Evolutionary conservation across 2,797 vertebrate genomes (phyloP).

Genomic region (Eleutherodactylus coqui): DNA sequence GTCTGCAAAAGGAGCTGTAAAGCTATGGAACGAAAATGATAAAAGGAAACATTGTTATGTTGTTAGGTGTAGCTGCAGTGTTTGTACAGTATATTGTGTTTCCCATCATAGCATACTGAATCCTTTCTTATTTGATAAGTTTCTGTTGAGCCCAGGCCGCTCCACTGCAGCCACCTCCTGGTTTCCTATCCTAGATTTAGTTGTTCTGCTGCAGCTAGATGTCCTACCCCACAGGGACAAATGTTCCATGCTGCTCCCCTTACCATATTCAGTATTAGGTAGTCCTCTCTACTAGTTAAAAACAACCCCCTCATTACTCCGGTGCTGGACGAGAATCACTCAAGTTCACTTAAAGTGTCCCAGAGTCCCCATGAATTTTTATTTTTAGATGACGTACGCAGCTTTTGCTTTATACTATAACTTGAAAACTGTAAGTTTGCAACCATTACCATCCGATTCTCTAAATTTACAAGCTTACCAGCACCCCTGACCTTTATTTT

Average conservation of each 20-base stretch:
- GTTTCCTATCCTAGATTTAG: neutral
- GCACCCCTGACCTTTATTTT: too few species aligned
- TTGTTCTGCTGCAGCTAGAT: neutral
- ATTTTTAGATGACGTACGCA: too few species aligned
- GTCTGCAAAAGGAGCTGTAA: conserved; percentile 22
- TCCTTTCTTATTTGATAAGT: neutral
- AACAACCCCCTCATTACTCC: too few species aligned
- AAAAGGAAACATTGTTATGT: neutral
- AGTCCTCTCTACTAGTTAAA: too few species aligned
- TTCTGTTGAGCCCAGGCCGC: neutral
- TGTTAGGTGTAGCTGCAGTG: neutral
- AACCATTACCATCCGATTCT: too few species aligned
- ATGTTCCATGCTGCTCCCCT: neutral
- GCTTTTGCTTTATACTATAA: too few species aligned
- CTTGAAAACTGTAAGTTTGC: too few species aligned
- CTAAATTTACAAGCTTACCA: too few species aligned
- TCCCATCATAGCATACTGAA: neutral
- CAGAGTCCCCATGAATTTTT: too few species aligned
- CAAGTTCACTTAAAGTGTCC: too few species aligned
- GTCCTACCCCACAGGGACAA: neutral
- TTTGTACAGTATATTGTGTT: neutral
- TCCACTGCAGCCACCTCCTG: neutral
- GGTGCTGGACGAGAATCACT: too few species aligned
- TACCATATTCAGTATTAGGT: too few species aligned
- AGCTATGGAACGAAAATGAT: conserved; percentile 19